Evolutionary conservation across 2,113 vertebrate genomes (phyloP).

Genomic region (Benitochromis conjunctus): DNA sequence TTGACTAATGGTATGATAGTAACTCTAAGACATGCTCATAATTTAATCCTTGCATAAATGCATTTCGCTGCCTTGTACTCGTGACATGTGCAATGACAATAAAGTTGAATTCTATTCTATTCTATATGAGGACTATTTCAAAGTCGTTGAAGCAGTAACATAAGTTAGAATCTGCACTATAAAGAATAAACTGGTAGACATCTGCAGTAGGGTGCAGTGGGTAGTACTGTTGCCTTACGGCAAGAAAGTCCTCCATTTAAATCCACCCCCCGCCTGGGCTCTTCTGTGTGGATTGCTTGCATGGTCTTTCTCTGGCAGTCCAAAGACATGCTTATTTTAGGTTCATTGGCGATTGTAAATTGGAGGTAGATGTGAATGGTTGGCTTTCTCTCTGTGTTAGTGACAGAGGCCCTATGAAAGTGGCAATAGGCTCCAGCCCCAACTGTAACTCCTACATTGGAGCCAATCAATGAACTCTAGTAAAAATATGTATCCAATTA

Average conservation of each 20-base stretch:
- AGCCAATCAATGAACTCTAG: neutral
- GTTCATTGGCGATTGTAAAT: neutral
- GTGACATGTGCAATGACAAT: too few species aligned
- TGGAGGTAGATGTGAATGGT: neutral
- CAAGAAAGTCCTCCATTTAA: neutral
- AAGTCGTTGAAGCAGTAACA: neutral
- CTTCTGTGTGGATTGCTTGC: neutral
- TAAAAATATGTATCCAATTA: neutral
- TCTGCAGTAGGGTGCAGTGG: neutral
- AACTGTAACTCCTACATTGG: neutral
- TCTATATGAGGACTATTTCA: neutral
- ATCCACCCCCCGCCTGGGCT: neutral
- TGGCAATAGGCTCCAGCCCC: accelerated
- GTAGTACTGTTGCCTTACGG: too few species aligned
- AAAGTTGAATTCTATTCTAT: too few species aligned
- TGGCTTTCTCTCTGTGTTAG: neutral
- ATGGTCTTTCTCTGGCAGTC: neutral
- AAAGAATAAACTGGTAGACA: neutral
- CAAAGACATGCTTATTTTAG: neutral
- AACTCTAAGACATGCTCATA: neutral
- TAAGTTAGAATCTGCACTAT: neutral
- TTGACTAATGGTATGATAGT: neutral
- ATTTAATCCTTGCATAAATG: neutral
- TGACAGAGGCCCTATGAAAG: neutral
- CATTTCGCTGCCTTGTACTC: too few species aligned